Evolutionary conservation across 2,113 vertebrate genomes (phyloP).

Genomic region (Phylloscopus trochiloides): DNA sequence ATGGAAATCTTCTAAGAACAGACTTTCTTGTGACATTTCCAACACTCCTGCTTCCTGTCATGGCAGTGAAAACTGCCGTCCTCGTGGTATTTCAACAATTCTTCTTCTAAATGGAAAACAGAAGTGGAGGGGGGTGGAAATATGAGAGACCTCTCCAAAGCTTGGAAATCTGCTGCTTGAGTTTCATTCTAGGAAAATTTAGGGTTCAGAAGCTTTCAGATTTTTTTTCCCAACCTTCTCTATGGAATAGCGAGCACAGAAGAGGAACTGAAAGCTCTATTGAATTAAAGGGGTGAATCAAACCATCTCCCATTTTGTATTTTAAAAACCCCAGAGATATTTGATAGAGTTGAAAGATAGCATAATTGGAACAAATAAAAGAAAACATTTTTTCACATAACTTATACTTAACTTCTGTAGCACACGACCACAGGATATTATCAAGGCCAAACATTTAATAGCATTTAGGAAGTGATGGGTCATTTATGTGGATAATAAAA

Average conservation of each 20-base stretch:
- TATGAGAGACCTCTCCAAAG: not conserved
- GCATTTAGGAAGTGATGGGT: slow-evolving; percentile 26
- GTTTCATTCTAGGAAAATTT: not conserved
- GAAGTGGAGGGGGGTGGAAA: not conserved
- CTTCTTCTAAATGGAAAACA: slow-evolving; percentile 50
- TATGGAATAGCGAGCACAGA: not conserved
- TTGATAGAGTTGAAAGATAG: not conserved
- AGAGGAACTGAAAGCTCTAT: not conserved
- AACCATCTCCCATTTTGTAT: not conserved
- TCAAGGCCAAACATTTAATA: slow-evolving; percentile 5
- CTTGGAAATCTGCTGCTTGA: not conserved
- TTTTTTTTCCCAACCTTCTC: not conserved
- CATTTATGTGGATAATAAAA: slow-evolving; percentile 39
- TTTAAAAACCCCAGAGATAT: not conserved
- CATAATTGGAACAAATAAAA: not conserved
- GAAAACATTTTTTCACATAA: not conserved
- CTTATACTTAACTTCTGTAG: not conserved
- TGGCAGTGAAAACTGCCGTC: slow-evolving; percentile 22
- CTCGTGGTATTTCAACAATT: slow-evolving; percentile 13
- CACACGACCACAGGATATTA: not conserved
- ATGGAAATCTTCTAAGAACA: too few relatives aligned
- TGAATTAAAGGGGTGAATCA: not conserved
- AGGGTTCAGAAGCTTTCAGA: not conserved
- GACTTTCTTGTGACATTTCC: slow-evolving; percentile 20
- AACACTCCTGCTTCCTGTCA: slow-evolving; percentile 60